Evolutionary conservation across 2,797 vertebrate genomes (phyloP), one percentile per base, ranked within the genome.

Genomic region (Channa striata): DNA sequence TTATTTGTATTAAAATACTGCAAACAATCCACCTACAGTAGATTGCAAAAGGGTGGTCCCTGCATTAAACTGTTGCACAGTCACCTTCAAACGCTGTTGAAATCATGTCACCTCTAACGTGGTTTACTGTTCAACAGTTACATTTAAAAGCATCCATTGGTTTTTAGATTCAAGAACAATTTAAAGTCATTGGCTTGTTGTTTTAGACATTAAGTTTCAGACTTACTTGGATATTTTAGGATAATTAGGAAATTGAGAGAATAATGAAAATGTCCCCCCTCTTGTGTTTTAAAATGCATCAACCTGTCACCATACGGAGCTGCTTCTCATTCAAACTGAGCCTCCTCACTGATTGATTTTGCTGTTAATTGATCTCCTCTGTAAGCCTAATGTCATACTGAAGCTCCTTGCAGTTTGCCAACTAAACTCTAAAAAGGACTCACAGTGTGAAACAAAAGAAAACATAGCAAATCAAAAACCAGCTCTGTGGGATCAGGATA

Each of bases 361-460:
- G 53, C 56, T 60, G 54, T 76, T 85, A 82, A 87, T 86, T 82
- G 75, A 83, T 78, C 67, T 79, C 66, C 67, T 51, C 36, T 58
- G 46, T 56, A 65, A 50, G 69, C 39, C 62, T 69, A 68, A 79
- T 48, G 54, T 80, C 77, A 79, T 8, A 57, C 49, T 19, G 33
- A 52, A 72, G 59, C 63, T 48, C 43, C 81, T 75, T 72, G 69
- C 72, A 73, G 75, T 10, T 34, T 69, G 50, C 37, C 10, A 23
- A 59, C 71, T 77, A 43, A 39, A 54, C 63, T 50, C 53, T 57
- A 34, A 77, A n/a, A 78, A 81, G 59, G 23, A 54, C 72, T 83
- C 59, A 11, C 77, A 74, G 83, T 33, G 25, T 62, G 75, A 81
- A 71, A 69, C 74, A 77, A 70, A 75, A 50, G 51, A 56, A 47